Base-by-base conservation (phyloP, 1,140 invertebrate genomes). In the Drosophila guanche region DNA sequence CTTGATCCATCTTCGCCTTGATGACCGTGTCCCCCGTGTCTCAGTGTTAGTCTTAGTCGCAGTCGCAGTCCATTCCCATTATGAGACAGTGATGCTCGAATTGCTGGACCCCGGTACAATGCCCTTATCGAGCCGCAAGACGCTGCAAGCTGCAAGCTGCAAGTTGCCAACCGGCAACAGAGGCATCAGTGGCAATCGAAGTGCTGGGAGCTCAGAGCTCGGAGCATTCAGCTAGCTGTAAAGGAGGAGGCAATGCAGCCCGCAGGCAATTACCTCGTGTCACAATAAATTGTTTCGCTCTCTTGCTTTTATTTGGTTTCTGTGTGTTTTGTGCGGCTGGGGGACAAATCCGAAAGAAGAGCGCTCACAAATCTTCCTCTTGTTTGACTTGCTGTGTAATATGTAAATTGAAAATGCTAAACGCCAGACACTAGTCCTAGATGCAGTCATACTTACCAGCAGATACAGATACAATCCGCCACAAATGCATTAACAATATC, bases 361-460 rank as follows among this genome's bases (percentile, higher is more conserved):
- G 20, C 60, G 59, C 65, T 79, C 56, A 88, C 81, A 88, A 86
- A 86, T 86, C 81, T 68, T 68, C 53, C 43, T 63, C 66, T 81
- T 86, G 81, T 83, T 81, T 76, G 72, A 76, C 74, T 84, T 68
- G 54, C 78, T 78, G 84, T 86, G 81, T 86, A 86, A 86, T 86
- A 86, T 86, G 81, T 88, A 86, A 86, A 86, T 86, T 86, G 81
- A 81, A 88, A 86, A 86, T 86, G 81, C 81, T 86, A 86, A 86
- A 86, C 81, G 85, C 81, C 81, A 81, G 77, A 88, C 73, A 83
- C 79, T 85, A 37, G 48, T 66, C 74, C 58, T 61, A 62, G 56
- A 73, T 63, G 60, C 68, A 74, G 62, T 58, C 75, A 58, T 40
- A 74, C 60, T 46, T 37, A 76, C 47, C 61, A 59, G 54, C 51